phyloP scores from a whole-genome alignment of 2,888 invertebrate species.

The Lasioglossum pauxillum region DNA sequence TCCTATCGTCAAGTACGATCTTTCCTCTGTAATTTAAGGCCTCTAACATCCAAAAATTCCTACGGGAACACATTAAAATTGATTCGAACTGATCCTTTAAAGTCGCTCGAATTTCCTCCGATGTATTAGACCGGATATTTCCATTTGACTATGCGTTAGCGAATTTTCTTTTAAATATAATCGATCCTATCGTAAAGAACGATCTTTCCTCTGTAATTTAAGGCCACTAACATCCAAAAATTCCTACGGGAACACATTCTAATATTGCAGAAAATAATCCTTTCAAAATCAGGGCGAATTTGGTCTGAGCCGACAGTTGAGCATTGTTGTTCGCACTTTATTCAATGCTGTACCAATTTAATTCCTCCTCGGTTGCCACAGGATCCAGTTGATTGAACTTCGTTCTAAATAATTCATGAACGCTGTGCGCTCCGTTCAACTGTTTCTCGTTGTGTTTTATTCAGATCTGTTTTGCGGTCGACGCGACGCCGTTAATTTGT shows the following conservation, averaged over 20 bases:
- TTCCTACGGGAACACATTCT: too few relatives aligned
- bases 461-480: background rate
- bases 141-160: too few relatives aligned
- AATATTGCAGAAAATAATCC: background rate
- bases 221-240: too few relatives aligned
- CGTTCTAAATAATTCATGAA: constrained; percentile 1
- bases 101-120: too few relatives aligned
- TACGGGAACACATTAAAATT: background rate
- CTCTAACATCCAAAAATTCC: background rate
- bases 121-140: too few relatives aligned
- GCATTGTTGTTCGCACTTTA: background rate
- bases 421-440: background rate
- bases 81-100: too few relatives aligned
- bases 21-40: background rate
- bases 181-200: too few relatives aligned
- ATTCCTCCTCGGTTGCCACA: background rate
- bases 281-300: background rate
- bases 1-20: background rate
- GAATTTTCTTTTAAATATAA: too few relatives aligned
- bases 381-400: background rate
- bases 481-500: background rate
- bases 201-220: too few relatives aligned
- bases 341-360: background rate
- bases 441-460: background rate
- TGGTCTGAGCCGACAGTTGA: background rate